phyloP scores from a whole-genome alignment of 2,797 vertebrate genomes.

The Xiphorhynchus erythropygius region DNA sequence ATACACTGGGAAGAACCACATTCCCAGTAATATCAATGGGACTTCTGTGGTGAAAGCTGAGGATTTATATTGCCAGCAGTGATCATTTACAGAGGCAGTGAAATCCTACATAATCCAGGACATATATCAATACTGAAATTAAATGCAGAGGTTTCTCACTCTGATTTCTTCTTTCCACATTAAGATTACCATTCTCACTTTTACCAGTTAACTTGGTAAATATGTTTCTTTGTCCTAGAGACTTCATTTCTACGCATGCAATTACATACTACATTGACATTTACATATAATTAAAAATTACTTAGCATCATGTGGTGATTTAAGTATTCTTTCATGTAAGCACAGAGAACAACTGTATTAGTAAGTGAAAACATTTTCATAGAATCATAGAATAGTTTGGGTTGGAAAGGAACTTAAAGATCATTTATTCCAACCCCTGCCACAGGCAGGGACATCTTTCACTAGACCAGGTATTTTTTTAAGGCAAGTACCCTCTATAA shows the following conservation, averaged over 20 bases:
- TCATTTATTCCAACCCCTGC: background rate
- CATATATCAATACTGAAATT: background rate
- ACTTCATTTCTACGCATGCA: background rate
- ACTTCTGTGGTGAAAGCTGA: background rate
- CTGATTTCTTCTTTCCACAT: background rate
- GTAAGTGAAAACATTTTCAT: background rate
- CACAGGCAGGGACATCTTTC: background rate
- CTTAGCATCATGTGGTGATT: background rate
- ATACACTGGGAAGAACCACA: rapidly evolving
- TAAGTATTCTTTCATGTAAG: background rate
- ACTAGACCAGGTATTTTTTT: background rate
- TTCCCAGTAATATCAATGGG: background rate
- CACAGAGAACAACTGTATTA: background rate
- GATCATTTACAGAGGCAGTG: background rate
- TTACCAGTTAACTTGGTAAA: background rate
- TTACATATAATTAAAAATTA: background rate
- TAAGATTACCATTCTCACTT: background rate
- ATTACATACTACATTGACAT: background rate
- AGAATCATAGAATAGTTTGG: background rate
- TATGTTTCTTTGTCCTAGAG: background rate
- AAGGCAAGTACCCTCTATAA: background rate
- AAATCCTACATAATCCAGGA: background rate
- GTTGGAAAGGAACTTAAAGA: background rate
- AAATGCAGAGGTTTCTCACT: background rate
- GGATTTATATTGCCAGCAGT: background rate